A percentile compares a stretch with the other conserved stretches of the same genome.
These are phyloP conservation scores for Macrotus californicus DNA, from an alignment of 2,113 vertebrate genomes.

Conservation along the genomic window DNA sequence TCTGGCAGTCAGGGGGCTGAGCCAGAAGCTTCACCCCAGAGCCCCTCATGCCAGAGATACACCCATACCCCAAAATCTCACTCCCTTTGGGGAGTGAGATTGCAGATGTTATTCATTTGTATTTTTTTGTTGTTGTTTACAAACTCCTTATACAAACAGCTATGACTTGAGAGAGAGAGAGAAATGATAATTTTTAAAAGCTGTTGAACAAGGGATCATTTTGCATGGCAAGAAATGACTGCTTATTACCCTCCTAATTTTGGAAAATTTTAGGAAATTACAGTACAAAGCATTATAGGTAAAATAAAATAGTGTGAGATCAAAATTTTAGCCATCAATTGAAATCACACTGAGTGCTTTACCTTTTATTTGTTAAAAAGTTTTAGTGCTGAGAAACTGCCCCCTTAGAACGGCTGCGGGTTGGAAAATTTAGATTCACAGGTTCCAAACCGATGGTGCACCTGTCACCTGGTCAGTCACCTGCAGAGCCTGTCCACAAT, in stretches of 20 bases:
- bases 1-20: not conserved
- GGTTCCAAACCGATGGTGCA: not conserved
- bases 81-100: not conserved
- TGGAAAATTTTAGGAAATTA: not conserved
- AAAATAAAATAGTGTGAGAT: not conserved
- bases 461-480: not conserved
- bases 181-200: not conserved
- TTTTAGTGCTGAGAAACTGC: not conserved
- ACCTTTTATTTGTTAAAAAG: not conserved
- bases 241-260: not conserved
- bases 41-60: rapidly evolving
- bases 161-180: not conserved
- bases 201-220: not conserved
- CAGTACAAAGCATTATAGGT: not conserved
- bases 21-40: not conserved
- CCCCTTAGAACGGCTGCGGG: not conserved
- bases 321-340: not conserved
- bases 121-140: not conserved
- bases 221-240: not conserved
- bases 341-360: not conserved
- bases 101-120: not conserved
- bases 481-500: too few species aligned
- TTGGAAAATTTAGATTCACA: not conserved
- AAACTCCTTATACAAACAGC: not conserved
- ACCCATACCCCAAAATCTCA: rapidly evolving